phyloP scores from a whole-genome alignment of 2,888 invertebrate species.

The Lasioglossum lativentre region DNA sequence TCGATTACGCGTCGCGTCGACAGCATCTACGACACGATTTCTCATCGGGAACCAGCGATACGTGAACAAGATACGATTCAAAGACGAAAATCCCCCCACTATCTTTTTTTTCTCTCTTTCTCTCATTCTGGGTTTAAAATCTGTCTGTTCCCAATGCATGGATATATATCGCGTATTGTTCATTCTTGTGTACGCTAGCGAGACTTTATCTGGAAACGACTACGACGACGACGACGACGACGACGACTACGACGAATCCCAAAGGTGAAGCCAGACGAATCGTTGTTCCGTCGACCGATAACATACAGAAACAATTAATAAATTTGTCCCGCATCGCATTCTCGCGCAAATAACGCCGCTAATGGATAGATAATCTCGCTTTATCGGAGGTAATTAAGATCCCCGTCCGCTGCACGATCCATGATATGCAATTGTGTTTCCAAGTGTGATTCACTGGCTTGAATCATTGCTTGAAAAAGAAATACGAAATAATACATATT shows the following conservation, averaged over 20 bases:
- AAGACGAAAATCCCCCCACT: background rate
- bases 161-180: background rate
- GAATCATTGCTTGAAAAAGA: background rate
- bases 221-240: background rate
- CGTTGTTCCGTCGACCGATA: constrained; percentile 2
- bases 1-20: constrained; percentile 57
- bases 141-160: background rate
- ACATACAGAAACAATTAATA: constrained; percentile 11
- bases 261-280: constrained; percentile 20
- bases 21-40: constrained; percentile 30
- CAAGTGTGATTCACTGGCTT: background rate
- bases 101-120: background rate
- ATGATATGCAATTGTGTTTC: background rate
- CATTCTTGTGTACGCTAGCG: background rate
- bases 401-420: background rate
- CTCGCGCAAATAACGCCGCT: background rate
- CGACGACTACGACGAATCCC: background rate
- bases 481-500: background rate
- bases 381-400: constrained; percentile 3
- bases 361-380: constrained; percentile 7
- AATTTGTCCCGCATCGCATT: background rate
- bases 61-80: constrained; percentile 33
- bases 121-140: background rate
- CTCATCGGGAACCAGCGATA: constrained; percentile 23
- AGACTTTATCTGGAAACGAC: constrained; percentile 11